phyloP scores from a whole-genome alignment of 2,113 vertebrate genomes.

The Lucifuga dentata region DNA sequence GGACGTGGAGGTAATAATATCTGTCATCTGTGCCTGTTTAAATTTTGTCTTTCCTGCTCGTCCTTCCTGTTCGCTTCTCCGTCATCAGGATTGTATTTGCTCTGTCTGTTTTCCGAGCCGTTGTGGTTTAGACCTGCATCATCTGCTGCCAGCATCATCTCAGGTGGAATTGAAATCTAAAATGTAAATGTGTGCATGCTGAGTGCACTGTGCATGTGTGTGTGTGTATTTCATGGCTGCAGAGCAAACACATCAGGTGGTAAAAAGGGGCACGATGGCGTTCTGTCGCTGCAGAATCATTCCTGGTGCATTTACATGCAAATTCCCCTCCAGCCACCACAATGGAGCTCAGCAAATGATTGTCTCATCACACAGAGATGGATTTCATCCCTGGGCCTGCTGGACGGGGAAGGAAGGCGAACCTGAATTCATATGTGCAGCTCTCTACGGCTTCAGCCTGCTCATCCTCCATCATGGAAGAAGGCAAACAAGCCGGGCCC shows the following conservation, averaged over 20 bases:
- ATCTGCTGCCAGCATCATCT: conserved; percentile 17
- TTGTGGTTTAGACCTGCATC: background rate
- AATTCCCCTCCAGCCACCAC: conserved; percentile 72
- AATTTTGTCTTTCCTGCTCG: no score
- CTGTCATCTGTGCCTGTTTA: no score
- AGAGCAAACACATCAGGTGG: conserved; percentile 55
- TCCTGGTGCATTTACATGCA: conserved; percentile 79
- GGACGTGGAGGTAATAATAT: no score
- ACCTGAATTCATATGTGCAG: conserved; percentile 61
- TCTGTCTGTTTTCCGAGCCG: background rate
- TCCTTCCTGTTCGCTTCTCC: background rate
- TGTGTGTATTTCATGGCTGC: conserved; percentile 30
- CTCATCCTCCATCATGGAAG: conserved; percentile 65
- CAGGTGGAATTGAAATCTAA: conserved; percentile 51
- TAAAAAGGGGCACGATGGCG: conserved; percentile 36
- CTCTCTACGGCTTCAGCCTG: conserved; percentile 45
- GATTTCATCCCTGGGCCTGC: conserved; percentile 63
- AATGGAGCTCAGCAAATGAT: conserved; percentile 77
- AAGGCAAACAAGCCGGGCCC: conserved; percentile 65
- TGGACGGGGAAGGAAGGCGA: conserved; percentile 27
- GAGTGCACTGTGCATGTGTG: background rate
- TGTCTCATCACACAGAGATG: conserved; percentile 76
- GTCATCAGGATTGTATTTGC: background rate
- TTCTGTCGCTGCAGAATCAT: conserved; percentile 61
- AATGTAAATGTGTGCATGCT: conserved; percentile 65